Base-by-base conservation (phyloP, 2,797 vertebrate genomes). In the Phalanger gymnotis region DNA sequence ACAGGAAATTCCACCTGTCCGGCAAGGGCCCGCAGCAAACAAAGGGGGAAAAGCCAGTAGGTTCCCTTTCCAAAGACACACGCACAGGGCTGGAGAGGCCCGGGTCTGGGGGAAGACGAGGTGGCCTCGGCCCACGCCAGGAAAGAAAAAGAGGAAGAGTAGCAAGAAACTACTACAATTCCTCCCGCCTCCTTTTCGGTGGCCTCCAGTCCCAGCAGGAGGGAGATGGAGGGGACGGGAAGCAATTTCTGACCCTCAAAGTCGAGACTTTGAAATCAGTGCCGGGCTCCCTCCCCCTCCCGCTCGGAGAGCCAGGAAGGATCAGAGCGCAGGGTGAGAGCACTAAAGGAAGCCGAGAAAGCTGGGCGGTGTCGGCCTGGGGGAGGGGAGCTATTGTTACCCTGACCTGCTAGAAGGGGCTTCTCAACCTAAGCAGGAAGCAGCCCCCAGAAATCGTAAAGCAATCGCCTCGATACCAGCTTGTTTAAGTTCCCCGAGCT, bases 1-100 rank as follows among this genome's bases (percentile, higher is more conserved):
- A 96, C 98, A 93, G 97, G 98, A 97, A 98, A 98, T 96, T 98
- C 97, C 96, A 98, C 97, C 98, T 97, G 97, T 55, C 58, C 10
- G n/a, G 93, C 61, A 53, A 19, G 89, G 53, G 58, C 91, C 92
- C 3, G 25, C 66, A 91, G 66, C 95, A 34, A 96, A 31, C 40
- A 40, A 30, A 73, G 61, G 93, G 95, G 92, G n/a, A 28, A 1
- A 10, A 52, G 28, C 2, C 2, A 91, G 92, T 28, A 92, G 90
- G 40, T n/a, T 57, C 91, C 51, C 54, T 40, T 58, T 0, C 56
- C 58, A 6, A 14, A 91, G 51, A 31, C 89, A 4, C n/a, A 16
- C 52, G 61, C 73, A n/a, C 10, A 0, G 73, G 47, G 52, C 53
- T 0, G 47, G 57, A 34, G 54, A 31, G 34, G n/a, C n/a, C 34